These are phyloP conservation scores for Amazona vittata DNA, from an alignment of 2,113 vertebrate species.

Conservation along the genomic window DNA sequence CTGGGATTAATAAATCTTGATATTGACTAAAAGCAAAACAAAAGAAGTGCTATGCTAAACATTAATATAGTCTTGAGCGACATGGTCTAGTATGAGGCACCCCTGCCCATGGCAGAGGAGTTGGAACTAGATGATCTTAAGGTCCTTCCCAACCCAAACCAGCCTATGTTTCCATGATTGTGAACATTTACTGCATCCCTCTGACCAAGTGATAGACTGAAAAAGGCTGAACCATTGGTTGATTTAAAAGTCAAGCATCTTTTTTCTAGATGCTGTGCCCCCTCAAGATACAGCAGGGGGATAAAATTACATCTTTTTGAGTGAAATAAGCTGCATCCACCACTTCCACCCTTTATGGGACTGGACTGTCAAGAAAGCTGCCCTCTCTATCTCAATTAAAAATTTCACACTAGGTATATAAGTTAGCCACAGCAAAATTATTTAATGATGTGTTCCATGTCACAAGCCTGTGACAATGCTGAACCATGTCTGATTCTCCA, in stretches of 20 bases:
- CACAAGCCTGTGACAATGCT: not conserved
- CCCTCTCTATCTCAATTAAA: not conserved
- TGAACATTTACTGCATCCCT: not conserved
- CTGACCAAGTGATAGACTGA: not conserved
- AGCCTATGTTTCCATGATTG: not conserved
- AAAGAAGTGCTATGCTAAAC: not conserved
- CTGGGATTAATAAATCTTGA: conserved; percentile 67
- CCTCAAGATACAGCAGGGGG: not conserved
- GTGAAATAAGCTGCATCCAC: not conserved
- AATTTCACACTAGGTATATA: not conserved
- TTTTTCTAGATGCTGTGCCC: not conserved
- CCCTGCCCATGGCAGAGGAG: not conserved
- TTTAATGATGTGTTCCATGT: not conserved
- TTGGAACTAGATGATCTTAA: not conserved
- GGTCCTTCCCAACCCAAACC: not conserved
- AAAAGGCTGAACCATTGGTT: not conserved
- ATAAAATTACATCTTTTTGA: not conserved
- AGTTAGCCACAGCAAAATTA: not conserved
- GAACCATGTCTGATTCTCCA: not conserved
- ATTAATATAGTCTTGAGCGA: not conserved
- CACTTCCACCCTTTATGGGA: not conserved
- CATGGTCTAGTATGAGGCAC: not conserved
- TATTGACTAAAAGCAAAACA: conserved; percentile 53
- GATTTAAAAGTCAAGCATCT: not conserved
- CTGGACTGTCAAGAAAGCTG: not conserved